Base-by-base conservation (phyloP, 2,888 invertebrate species). In the Incurvaria masculella region DNA sequence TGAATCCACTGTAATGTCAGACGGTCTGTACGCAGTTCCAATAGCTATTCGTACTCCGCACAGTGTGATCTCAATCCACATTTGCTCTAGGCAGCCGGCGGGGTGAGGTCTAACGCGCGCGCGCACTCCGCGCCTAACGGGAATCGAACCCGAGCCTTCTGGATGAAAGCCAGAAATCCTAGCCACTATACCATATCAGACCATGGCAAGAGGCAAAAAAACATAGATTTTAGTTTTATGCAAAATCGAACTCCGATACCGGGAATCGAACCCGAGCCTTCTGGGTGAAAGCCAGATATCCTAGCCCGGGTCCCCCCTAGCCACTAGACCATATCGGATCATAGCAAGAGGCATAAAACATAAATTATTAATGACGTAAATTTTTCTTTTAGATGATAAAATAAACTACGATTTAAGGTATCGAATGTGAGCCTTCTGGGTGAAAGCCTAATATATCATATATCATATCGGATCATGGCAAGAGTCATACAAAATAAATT, bases 181-280 rank as follows among this genome's bases (percentile, higher is more conserved):
- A 72, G 66, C 73, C 72, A 73, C 71, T 73, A 74, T 72, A 73
- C 72, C 69, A 72, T 74, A 74, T 66, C 68, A 69, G 69, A 71
- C 57, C 11, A n/a, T n/a, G n/a, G n/a, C n/a, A n/a, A n/a, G n/a
- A n/a, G n/a, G n/a, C n/a, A n/a, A n/a, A n/a, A n/a, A n/a, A n/a
- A n/a, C n/a, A n/a, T n/a, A n/a, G n/a, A n/a, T n/a, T n/a, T n/a
- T n/a, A n/a, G n/a, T n/a, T n/a, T n/a, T n/a, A n/a, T 23, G 10
- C 5, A 6, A 23, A 23, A 23, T 6, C 5, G 10, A 23, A 6
- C 23, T 64, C 61, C 59, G 56, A 53, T 57, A 57, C 57, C 69
- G 69, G 68, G 67, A 69, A 68, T 70, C 66, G 69, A 69, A 70
- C 68, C 69, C 69, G 70, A 65, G 68, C 69, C 69, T 68, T 62